Evolutionary conservation across 92 coral and sea anemone species (phyloP).

Genomic region (Parazoanthus swiftii): DNA sequence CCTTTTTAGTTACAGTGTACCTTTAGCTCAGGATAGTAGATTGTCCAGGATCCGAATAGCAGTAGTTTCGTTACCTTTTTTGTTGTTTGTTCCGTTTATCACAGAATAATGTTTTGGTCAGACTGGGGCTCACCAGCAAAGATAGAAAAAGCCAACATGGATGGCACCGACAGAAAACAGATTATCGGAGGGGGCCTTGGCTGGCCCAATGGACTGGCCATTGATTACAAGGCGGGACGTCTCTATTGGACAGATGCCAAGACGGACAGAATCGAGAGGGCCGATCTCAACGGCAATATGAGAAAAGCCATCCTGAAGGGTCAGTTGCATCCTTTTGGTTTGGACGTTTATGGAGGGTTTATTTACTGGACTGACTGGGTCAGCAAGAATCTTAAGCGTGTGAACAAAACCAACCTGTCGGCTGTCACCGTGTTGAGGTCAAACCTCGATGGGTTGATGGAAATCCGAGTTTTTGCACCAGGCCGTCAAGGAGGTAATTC

Average conservation of each 20-base stretch:
- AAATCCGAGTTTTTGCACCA: constrained; percentile 71
- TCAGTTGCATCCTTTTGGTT: constrained; percentile 77
- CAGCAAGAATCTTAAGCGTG: constrained; percentile 61
- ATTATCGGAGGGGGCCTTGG: constrained; percentile 68
- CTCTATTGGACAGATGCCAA: constrained; percentile 89
- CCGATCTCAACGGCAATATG: constrained; percentile 66
- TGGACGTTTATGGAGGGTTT: constrained; percentile 79
- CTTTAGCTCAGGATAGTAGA: neutral
- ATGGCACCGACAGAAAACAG: constrained; percentile 71
- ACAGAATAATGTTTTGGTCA: constrained; percentile 86
- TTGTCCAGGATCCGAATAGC: neutral
- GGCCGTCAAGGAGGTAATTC: constrained; percentile 69
- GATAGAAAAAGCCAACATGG: constrained; percentile 90
- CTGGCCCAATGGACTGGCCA: constrained; percentile 89
- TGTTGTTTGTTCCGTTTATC: neutral
- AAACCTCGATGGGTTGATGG: constrained; percentile 70
- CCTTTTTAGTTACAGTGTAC: neutral
- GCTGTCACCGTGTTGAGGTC: constrained; percentile 65
- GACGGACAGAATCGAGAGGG: constrained; percentile 60
- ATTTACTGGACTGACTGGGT: constrained; percentile 91
- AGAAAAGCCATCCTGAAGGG: constrained; percentile 51
- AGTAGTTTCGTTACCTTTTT: neutral
- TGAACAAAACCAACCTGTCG: constrained; percentile 44
- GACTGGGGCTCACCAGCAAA: constrained; percentile 85
- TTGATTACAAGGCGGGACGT: constrained; percentile 62